These are phyloP conservation scores for Mus spretus DNA, from an alignment of 2,797 vertebrate genomes.

Conservation along the genomic window DNA sequence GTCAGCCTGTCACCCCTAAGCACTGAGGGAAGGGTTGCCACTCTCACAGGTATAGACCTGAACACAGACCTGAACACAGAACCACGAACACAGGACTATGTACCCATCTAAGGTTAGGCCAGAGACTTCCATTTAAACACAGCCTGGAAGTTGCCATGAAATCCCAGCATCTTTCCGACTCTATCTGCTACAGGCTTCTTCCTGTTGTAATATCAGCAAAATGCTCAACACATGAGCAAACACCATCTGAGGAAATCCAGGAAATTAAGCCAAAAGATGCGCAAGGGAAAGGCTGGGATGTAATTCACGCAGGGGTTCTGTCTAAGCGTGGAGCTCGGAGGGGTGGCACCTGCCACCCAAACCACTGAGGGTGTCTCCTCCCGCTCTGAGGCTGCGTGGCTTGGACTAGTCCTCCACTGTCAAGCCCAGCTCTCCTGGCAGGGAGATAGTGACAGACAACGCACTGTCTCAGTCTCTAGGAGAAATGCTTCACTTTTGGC, in stretches of 20 bases:
- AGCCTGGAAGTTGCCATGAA: rapidly evolving
- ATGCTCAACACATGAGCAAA: neutral
- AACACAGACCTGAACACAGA: neutral
- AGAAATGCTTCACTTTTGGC: neutral
- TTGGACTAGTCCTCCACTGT: neutral
- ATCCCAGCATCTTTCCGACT: neutral
- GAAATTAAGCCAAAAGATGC: neutral
- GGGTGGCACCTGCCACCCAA: rapidly evolving
- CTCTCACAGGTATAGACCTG: neutral
- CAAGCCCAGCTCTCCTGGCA: neutral
- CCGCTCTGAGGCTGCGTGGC: neutral
- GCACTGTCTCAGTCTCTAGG: neutral
- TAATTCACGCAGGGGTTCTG: neutral
- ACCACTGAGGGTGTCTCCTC: rapidly evolving
- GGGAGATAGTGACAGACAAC: neutral
- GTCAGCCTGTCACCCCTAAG: neutral
- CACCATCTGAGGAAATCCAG: neutral
- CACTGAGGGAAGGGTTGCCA: neutral
- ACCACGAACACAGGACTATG: neutral
- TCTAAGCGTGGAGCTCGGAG: neutral
- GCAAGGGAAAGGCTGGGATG: neutral
- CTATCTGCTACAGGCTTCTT: neutral
- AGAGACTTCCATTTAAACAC: neutral
- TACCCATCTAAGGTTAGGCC: neutral
- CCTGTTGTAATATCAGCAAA: neutral